phyloP scores from a whole-genome alignment of 2,797 vertebrate genomes.

The Xenopus petersii region DNA sequence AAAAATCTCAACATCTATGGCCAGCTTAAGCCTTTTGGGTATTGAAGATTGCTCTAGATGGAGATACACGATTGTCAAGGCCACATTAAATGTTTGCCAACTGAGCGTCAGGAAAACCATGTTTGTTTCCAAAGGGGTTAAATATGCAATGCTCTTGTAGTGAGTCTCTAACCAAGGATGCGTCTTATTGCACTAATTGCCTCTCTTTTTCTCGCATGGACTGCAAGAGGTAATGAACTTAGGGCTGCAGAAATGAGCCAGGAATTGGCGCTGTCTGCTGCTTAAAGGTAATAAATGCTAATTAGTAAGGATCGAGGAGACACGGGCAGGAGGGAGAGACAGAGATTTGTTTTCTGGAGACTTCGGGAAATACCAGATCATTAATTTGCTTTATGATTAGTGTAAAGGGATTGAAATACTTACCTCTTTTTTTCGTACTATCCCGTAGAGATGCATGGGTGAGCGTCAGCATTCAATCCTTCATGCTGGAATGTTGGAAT shows the following conservation, averaged over 20 bases:
- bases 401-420: constrained; percentile 47
- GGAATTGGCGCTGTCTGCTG: constrained; percentile 26
- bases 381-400: constrained; percentile 48
- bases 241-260: constrained; percentile 27
- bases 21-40: too few relatives aligned
- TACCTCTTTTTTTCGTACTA: constrained; percentile 39
- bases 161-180: constrained; percentile 7
- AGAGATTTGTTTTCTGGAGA: constrained; percentile 39
- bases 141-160: constrained; percentile 1
- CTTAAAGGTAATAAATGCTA: constrained; percentile 45
- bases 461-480: constrained; percentile 16
- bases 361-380: constrained; percentile 45
- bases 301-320: constrained; percentile 39
- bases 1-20: too few relatives aligned
- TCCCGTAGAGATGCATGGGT: constrained; percentile 32
- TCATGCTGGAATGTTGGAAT: neutral
- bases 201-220: constrained; percentile 28
- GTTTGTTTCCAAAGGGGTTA: constrained; percentile 29
- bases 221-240: constrained; percentile 43
- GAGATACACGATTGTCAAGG: too few relatives aligned
- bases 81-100: too few relatives aligned
- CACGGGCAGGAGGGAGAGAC: constrained; percentile 7
- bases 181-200: constrained; percentile 36
- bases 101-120: neutral
- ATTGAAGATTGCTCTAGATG: too few relatives aligned